Evolutionary conservation across 2,113 vertebrate genomes (phyloP).

Genomic region (Platysteira castanea): DNA sequence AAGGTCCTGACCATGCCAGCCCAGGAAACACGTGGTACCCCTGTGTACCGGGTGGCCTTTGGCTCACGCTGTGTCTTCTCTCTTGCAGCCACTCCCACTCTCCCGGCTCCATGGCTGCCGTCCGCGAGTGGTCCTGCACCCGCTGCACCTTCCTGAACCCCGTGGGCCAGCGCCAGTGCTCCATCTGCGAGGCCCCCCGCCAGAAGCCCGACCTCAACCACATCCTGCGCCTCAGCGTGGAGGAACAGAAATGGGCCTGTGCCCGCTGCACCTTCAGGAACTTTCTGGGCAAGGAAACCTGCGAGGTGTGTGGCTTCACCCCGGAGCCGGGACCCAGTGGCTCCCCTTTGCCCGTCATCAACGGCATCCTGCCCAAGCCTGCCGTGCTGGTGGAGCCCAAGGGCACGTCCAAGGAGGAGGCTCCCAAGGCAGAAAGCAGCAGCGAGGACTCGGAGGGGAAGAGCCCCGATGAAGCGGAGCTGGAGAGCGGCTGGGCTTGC

Average conservation of each 20-base stretch:
- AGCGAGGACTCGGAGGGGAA: slow-evolving; percentile 39
- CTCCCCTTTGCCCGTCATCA: slow-evolving; percentile 66
- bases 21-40: not conserved
- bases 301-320: slow-evolving; percentile 85
- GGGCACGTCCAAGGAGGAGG: slow-evolving; percentile 59
- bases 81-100: slow-evolving; percentile 87
- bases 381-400: slow-evolving; percentile 74
- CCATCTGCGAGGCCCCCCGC: slow-evolving; percentile 95
- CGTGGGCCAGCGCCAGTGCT: slow-evolving; percentile 87
- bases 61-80: not conserved
- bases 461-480: slow-evolving; percentile 62
- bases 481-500: slow-evolving; percentile 84
- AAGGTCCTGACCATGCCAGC: not conserved
- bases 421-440: slow-evolving; percentile 26
- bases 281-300: slow-evolving; percentile 84
- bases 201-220: slow-evolving; percentile 95
- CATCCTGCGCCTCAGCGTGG: slow-evolving; percentile 90
- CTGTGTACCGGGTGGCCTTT: fast-evolving
- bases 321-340: slow-evolving; percentile 40
- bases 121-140: slow-evolving; percentile 93
- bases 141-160: slow-evolving; percentile 95
- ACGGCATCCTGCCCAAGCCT: slow-evolving; percentile 69
- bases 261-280: slow-evolving; percentile 94
- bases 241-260: slow-evolving; percentile 92
- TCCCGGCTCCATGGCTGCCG: slow-evolving; percentile 88